Evolutionary conservation across 2,113 vertebrate genomes (phyloP), one percentile per base, ranked within the genome.

Genomic region (Odontesthes bonariensis): DNA sequence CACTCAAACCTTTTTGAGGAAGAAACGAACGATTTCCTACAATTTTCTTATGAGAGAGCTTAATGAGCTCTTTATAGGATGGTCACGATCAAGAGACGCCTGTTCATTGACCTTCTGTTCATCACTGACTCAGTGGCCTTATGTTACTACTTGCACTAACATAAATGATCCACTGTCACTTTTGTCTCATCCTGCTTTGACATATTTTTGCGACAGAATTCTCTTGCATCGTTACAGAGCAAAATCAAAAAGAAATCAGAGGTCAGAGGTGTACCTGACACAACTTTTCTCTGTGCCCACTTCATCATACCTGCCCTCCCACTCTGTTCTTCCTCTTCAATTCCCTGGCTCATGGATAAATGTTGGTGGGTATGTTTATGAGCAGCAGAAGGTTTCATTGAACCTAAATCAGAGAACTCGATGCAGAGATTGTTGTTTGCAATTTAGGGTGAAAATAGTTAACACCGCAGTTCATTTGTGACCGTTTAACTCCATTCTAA

Each of bases 211-310:
- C 6, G 35, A 38, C 35, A 38, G 35, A 38, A 38, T 38, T 38
- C 35, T 38, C 35, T 8, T 8, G 10, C 35, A 8, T 1, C 35
- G 10, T 38, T 38, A 8, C 10, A 38, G 35, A 38, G 35, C 2
- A 10, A 38, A 38, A 38, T 38, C 35, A 38, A 38, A 38, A 7
- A 38, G 35, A 38, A 8, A 38, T 38, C 35, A 38, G 72, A 56
- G 85, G 83, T 87, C 83, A 75, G 70, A 84, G 82, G 59, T 87
- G 56, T 51, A 58, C 38, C 49, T 33, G 35, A 47, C 32, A 32
- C 61, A 55, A 1, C 5, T 38, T 54, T 73, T 73, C 62, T 77
- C 54, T 77, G 56, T 58, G 75, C 13, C 58, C 7, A 19, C 59
- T 70, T 85, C 68, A 40, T 71, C 79, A 47, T 20, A 5, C 51